phyloP scores from a whole-genome alignment of 37 sponge, comb jelly and placozoan species.

The Beroe ovata region DNA sequence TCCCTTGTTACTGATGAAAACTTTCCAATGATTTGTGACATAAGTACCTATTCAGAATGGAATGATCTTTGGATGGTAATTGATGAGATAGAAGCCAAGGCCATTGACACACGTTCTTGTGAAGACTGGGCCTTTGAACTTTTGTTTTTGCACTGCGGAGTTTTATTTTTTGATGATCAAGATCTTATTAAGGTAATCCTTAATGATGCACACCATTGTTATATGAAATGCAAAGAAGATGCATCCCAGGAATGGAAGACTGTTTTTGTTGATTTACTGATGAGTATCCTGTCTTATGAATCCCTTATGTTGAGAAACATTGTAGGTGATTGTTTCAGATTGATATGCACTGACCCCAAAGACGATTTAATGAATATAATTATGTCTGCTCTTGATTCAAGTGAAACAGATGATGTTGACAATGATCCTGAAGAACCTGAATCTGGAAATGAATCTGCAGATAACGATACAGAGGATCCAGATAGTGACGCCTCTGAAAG shows the following conservation, averaged over 20 bases:
- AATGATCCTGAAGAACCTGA: neutral
- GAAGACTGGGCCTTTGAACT: constrained; percentile 67
- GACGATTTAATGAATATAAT: neutral
- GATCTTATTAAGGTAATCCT: neutral
- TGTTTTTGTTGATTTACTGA: constrained; percentile 23
- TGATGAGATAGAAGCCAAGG: constrained; percentile 41
- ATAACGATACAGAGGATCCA: neutral
- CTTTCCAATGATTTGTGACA: constrained; percentile 19
- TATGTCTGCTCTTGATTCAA: constrained; percentile 4
- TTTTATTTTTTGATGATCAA: constrained; percentile 59
- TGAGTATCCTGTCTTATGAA: constrained; percentile 61
- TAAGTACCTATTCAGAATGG: constrained; percentile 2
- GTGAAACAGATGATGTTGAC: constrained; percentile 15
- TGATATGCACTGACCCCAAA: neutral
- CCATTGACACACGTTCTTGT: neutral
- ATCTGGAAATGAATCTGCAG: constrained; percentile 14
- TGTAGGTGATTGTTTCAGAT: neutral
- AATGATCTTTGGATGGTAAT: constrained; percentile 34
- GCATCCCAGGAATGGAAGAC: neutral
- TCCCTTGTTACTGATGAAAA: neutral
- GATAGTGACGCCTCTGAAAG: neutral
- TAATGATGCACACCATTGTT: constrained; percentile 46
- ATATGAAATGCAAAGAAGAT: neutral
- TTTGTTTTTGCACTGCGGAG: constrained; percentile 26
- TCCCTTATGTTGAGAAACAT: constrained; percentile 21